Conservation (phyloP, 2,113 vertebrate genomes). For the Lichenostomus cassidix region DNA sequence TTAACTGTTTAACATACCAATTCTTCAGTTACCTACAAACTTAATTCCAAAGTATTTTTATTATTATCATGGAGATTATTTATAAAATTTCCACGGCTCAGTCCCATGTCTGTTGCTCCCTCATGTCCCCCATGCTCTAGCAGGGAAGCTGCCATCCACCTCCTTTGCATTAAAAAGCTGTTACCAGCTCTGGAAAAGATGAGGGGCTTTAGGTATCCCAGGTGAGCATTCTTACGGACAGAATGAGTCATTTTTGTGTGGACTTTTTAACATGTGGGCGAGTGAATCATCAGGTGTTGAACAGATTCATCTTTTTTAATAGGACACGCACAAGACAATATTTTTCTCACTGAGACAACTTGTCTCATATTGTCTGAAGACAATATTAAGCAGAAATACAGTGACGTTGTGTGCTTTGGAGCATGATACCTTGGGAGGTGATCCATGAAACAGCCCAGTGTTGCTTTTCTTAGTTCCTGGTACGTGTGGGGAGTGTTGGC, state of each 20-base stretch:
- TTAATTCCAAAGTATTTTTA: neutral
- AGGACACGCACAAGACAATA: neutral
- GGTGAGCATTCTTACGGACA: slow-evolving; percentile 27
- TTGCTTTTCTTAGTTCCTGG: neutral
- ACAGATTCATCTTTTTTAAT: slow-evolving; percentile 44
- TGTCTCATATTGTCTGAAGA: neutral
- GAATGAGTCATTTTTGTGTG: slow-evolving; percentile 59
- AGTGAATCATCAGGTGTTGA: slow-evolving; percentile 67
- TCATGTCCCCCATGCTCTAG: accelerated
- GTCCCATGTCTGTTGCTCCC: neutral
- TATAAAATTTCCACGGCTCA: neutral
- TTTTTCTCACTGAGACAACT: neutral
- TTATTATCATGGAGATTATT: neutral
- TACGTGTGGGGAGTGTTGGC: neutral
- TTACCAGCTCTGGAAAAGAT: slow-evolving; percentile 51
- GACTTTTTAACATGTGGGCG: slow-evolving; percentile 34
- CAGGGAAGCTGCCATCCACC: neutral
- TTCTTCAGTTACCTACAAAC: neutral
- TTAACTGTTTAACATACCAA: accelerated
- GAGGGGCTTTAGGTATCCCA: slow-evolving; percentile 44
- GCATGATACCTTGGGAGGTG: neutral
- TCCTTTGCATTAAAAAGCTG: neutral
- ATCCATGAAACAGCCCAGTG: neutral
- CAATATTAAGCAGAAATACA: neutral
- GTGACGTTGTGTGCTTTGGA: neutral